Percentiles rank a stretch among this genome's conserved stretches.
Conservation (phyloP, 2,113 vertebrate genomes). For the Rhinopithecus roxellana region DNA sequence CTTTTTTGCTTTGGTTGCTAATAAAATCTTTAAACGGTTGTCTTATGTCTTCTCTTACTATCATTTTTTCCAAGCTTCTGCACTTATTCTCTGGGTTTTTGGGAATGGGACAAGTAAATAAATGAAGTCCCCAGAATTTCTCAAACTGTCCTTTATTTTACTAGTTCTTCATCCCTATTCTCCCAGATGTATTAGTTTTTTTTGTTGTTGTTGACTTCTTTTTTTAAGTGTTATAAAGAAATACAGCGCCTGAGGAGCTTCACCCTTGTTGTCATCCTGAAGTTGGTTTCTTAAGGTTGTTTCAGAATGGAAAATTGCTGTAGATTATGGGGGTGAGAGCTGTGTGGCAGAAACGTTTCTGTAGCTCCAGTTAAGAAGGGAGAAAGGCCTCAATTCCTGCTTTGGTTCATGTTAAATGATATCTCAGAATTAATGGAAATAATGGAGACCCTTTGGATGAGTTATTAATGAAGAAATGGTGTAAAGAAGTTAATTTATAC, state of each 20-base stretch:
- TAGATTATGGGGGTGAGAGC: not conserved
- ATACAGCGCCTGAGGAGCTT: not conserved
- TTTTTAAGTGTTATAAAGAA: not conserved
- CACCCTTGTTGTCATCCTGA: not conserved
- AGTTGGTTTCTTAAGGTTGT: not conserved
- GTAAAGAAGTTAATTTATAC: not conserved
- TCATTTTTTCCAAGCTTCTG: not conserved
- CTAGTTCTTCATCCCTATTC: not conserved
- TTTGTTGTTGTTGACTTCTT: no score
- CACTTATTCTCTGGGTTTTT: not conserved
- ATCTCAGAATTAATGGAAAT: not conserved
- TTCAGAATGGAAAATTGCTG: not conserved
- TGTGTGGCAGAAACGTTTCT: not conserved
- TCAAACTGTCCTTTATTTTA: not conserved
- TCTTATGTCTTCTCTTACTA: not conserved
- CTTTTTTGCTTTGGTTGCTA: not conserved
- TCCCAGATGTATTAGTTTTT: not conserved
- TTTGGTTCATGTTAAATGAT: not conserved
- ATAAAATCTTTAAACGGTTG: not conserved
- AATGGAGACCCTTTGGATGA: not conserved
- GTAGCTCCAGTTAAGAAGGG: not conserved
- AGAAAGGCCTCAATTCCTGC: not conserved
- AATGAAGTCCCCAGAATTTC: not conserved
- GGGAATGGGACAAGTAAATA: not conserved
- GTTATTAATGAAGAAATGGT: not conserved